Conservation (phyloP, 2,888 invertebrate species). For the Ophioninae sp. region DNA sequence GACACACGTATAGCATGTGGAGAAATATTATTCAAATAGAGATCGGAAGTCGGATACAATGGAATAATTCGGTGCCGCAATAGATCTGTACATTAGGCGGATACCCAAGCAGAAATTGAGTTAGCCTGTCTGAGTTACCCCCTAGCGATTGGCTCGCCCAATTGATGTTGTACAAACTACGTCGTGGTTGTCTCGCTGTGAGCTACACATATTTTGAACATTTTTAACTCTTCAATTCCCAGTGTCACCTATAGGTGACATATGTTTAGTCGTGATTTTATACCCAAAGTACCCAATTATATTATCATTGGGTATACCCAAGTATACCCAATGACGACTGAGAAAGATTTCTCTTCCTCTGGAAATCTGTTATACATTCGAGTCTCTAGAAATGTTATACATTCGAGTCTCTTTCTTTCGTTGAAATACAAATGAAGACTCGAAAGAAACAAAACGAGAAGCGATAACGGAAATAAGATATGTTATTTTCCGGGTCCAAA, state of each 20-base stretch:
- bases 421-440: neutral
- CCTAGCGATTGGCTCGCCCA: no score
- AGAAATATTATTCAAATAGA: constrained; percentile 34
- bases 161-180: no score
- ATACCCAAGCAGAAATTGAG: neutral
- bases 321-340: neutral
- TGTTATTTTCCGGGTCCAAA: neutral
- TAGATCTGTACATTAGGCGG: constrained; percentile 6
- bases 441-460: neutral
- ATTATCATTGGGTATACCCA: no score
- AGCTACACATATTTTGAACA: no score
- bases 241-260: no score
- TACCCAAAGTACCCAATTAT: no score
- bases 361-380: neutral
- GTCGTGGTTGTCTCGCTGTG: no score
- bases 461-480: neutral
- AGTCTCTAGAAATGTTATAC: neutral
- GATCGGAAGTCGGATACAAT: constrained; percentile 9
- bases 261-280: no score
- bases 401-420: neutral
- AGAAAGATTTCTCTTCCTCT: neutral
- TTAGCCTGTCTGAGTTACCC: no score
- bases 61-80: constrained; percentile 2
- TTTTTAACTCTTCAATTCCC: no score
- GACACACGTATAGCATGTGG: neutral